These are phyloP conservation scores for Calycopis cecrops DNA, from an alignment of 1,140 invertebrate species.

Conservation along the genomic window DNA sequence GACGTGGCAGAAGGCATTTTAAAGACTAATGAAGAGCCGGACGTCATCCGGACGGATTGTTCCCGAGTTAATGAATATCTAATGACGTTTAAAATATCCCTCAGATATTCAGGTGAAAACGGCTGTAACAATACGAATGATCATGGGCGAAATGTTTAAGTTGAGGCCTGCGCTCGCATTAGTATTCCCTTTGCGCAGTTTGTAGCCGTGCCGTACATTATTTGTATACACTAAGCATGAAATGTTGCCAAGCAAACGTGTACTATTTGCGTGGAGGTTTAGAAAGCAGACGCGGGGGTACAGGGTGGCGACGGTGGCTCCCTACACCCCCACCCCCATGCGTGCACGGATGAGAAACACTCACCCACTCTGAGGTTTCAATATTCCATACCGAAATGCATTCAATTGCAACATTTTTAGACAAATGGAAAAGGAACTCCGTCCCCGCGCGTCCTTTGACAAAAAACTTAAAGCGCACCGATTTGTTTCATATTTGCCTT, in stretches of 20 bases:
- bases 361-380: constrained; percentile 68
- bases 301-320: constrained; percentile 36
- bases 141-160: constrained; percentile 53
- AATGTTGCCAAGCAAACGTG: constrained; percentile 72
- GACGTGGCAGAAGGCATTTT: constrained; percentile 14
- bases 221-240: constrained; percentile 74
- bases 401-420: constrained; percentile 68
- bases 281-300: constrained; percentile 56
- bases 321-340: constrained; percentile 43
- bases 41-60: not conserved
- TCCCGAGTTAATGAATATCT: constrained; percentile 27
- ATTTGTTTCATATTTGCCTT: constrained; percentile 39
- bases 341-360: constrained; percentile 59
- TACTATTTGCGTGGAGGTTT: constrained; percentile 71
- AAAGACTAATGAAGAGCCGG: constrained; percentile 15
- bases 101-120: constrained; percentile 28
- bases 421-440: constrained; percentile 51
- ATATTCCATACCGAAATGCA: constrained; percentile 69
- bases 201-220: constrained; percentile 64
- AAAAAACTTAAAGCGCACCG: constrained; percentile 43
- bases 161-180: constrained; percentile 57
- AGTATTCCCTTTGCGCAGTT: constrained; percentile 69
- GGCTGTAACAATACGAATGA: constrained; percentile 47
- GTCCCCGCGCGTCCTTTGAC: constrained; percentile 35
- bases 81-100: constrained; percentile 24